These are phyloP conservation scores for Drosophila mettleri DNA, from an alignment of 2,888 invertebrate species.

Conservation along the genomic window DNA sequence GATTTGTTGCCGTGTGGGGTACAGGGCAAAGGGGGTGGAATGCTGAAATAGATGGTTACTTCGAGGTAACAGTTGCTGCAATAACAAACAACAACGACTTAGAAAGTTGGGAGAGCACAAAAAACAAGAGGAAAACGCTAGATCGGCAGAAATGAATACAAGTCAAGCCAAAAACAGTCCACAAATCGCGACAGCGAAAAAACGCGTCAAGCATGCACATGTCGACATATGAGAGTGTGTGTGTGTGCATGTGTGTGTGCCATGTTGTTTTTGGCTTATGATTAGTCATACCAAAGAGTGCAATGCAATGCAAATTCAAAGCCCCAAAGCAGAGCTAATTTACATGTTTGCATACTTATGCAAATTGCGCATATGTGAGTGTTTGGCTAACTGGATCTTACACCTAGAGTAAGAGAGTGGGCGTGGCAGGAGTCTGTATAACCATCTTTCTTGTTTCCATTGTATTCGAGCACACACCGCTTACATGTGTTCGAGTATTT, in stretches of 20 bases:
- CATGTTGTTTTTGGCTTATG: constrained; percentile 35
- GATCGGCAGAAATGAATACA: constrained; percentile 33
- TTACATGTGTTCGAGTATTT: constrained; percentile 26
- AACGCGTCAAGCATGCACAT: constrained; percentile 55
- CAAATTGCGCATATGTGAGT: constrained; percentile 31
- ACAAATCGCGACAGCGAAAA: constrained; percentile 39
- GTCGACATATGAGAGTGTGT: constrained; percentile 19
- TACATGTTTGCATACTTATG: constrained; percentile 62
- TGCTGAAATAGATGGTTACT: constrained; percentile 9
- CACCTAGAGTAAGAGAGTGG: constrained; percentile 20
- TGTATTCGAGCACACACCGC: constrained; percentile 10
- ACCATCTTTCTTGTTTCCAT: constrained; percentile 24
- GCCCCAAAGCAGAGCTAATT: constrained; percentile 67
- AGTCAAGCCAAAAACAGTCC: constrained; percentile 41
- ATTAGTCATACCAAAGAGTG: constrained; percentile 74
- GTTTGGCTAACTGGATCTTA: constrained; percentile 61
- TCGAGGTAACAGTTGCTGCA: constrained; percentile 31
- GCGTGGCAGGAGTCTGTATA: constrained; percentile 40
- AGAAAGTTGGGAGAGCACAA: constrained; percentile 54
- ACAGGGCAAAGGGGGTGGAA: neutral
- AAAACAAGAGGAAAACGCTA: constrained; percentile 39
- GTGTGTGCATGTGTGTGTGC: constrained; percentile 15
- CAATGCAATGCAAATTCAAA: constrained; percentile 46
- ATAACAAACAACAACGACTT: constrained; percentile 32
- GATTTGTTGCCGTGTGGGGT: constrained; percentile 3